phyloP scores from a whole-genome alignment of 2,113 vertebrate species.

The Alces alces region DNA sequence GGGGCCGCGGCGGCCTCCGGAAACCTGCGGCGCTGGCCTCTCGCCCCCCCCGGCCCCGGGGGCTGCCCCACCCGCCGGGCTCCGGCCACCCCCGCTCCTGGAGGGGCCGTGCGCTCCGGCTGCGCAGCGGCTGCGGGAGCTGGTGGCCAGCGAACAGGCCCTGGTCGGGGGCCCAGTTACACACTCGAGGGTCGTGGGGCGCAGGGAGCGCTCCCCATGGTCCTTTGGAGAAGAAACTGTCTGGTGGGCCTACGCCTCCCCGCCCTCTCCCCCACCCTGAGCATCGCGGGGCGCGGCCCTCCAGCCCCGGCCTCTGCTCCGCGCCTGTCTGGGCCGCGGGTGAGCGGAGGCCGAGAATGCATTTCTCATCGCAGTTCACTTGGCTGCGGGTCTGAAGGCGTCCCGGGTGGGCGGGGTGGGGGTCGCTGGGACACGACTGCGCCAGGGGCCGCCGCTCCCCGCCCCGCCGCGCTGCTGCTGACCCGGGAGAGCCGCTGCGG shows the following conservation, averaged over 20 bases:
- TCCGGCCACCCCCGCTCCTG: neutral
- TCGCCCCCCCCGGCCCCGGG: neutral
- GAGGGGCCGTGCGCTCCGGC: neutral
- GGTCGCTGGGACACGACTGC: neutral
- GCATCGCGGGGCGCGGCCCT: neutral
- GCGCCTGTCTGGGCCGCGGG: constrained; percentile 66
- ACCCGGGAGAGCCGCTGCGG: neutral
- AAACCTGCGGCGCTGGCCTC: neutral
- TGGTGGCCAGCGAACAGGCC: neutral
- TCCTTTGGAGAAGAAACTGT: neutral
- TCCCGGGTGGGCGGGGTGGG: constrained; percentile 47
- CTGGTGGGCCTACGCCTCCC: no score
- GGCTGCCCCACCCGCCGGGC: neutral
- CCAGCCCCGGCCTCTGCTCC: neutral
- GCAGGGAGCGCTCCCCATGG: neutral
- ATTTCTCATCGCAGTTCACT: constrained; percentile 77
- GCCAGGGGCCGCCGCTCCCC: constrained; percentile 31
- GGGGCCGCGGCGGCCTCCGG: constrained; percentile 13
- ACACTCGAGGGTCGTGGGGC: neutral
- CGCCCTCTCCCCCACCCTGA: neutral
- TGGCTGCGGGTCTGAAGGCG: constrained; percentile 66
- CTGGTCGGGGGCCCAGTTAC: neutral
- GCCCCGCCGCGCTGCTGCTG: neutral
- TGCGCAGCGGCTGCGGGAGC: neutral
- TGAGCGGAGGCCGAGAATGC: constrained; percentile 70